A percentile compares a stretch with the other conserved stretches of the same genome.
phyloP scores from a whole-genome alignment of 37 sponge, comb jelly and placozoan genomes.

The Crambe crambe region DNA sequence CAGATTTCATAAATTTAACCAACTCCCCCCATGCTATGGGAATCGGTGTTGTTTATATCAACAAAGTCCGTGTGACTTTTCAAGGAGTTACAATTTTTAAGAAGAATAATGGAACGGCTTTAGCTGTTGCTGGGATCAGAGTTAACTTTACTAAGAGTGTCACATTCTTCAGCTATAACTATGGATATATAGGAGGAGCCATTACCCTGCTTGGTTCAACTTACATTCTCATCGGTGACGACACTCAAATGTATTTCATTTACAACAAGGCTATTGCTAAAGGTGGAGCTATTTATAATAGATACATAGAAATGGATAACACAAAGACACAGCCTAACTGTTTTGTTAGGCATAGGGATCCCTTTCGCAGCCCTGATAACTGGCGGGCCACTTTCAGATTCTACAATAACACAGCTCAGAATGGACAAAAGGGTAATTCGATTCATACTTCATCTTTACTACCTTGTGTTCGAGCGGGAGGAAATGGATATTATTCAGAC shows the following conservation, averaged over 20 bases:
- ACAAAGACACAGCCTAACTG: slow-evolving; percentile 15
- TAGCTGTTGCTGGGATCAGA: slow-evolving; percentile 27
- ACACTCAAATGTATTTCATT: slow-evolving; percentile 20
- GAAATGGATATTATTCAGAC: not conserved
- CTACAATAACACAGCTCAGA: slow-evolving; percentile 23
- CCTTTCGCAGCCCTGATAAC: not conserved
- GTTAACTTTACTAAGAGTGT: slow-evolving; percentile 12
- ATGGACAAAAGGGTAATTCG: slow-evolving; percentile 11
- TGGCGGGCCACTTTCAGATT: slow-evolving; percentile 13
- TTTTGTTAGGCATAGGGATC: slow-evolving; percentile 31
- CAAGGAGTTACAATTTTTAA: not conserved
- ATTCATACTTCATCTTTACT: slow-evolving; percentile 62
- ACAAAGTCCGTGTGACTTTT: slow-evolving; percentile 37
- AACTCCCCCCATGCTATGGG: not conserved
- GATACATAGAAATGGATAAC: slow-evolving; percentile 7
- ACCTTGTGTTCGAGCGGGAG: slow-evolving; percentile 34
- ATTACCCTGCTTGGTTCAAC: slow-evolving; percentile 39
- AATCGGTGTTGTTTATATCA: slow-evolving; percentile 42
- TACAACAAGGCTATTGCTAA: slow-evolving; percentile 23
- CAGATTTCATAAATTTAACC: too few relatives aligned
- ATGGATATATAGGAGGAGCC: slow-evolving; percentile 53
- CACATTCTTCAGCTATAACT: slow-evolving; percentile 20
- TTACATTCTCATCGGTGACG: not conserved
- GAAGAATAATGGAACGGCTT: slow-evolving; percentile 39
- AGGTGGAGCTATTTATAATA: slow-evolving; percentile 62